Conservation (phyloP, 2,113 vertebrate species). For the Formicarius rufipectus region DNA sequence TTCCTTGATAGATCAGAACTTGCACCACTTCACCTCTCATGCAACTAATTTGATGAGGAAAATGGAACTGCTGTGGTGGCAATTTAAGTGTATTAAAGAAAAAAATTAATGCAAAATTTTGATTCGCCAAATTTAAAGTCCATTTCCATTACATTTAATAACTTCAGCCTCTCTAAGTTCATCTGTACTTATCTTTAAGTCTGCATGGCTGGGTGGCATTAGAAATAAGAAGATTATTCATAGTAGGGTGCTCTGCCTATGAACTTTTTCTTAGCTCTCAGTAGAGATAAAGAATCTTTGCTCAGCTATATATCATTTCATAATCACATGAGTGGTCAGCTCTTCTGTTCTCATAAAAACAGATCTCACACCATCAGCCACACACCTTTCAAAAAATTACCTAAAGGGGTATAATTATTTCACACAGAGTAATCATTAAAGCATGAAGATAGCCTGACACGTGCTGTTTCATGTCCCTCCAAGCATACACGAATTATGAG, state of each 20-base stretch:
- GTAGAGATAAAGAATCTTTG: slow-evolving; percentile 32
- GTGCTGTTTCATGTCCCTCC: not conserved
- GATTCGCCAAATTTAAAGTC: slow-evolving; percentile 59
- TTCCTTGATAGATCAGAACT: not conserved
- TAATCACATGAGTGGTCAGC: not conserved
- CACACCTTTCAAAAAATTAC: not conserved
- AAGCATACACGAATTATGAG: slow-evolving; percentile 4
- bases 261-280: slow-evolving; percentile 32
- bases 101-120: slow-evolving; percentile 56
- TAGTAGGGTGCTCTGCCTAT: slow-evolving; percentile 36
- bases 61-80: slow-evolving; percentile 9
- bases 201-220: slow-evolving; percentile 55
- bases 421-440: slow-evolving; percentile 32
- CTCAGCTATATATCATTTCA: slow-evolving; percentile 14
- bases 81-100: slow-evolving; percentile 19
- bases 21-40: slow-evolving; percentile 32
- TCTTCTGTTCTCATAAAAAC: slow-evolving; percentile 34
- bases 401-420: slow-evolving; percentile 38
- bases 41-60: slow-evolving; percentile 54
- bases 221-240: slow-evolving; percentile 66
- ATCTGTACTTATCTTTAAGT: slow-evolving; percentile 62
- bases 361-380: not conserved
- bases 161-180: slow-evolving; percentile 55
- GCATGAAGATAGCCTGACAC: not conserved
- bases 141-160: slow-evolving; percentile 61